Evolutionary conservation across 1,140 invertebrate genomes (phyloP).

Genomic region (Sogatella furcifera): DNA sequence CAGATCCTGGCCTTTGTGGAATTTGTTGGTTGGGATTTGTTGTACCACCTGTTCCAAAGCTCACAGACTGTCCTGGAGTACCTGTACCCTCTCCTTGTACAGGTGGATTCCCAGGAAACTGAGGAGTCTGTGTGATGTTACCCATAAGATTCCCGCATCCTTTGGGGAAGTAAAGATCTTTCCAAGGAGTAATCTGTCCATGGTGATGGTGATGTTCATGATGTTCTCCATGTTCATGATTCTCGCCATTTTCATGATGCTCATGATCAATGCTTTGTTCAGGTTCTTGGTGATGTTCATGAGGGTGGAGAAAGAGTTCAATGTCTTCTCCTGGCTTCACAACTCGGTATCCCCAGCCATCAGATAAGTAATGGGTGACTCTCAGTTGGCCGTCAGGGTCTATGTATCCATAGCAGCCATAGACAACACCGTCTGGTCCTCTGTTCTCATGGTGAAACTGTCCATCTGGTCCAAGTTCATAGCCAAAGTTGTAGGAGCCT

Average conservation of each 20-base stretch:
- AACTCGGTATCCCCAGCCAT: slow-evolving; percentile 62
- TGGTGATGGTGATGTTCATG: slow-evolving; percentile 35
- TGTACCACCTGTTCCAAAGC: slow-evolving; percentile 13
- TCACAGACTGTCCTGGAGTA: slow-evolving; percentile 15
- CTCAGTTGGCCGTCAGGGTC: slow-evolving; percentile 51
- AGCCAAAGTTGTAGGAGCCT: slow-evolving; percentile 19
- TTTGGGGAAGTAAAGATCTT: slow-evolving; percentile 47
- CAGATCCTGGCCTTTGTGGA: not conserved
- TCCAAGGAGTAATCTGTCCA: slow-evolving; percentile 44
- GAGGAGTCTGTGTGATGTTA: not conserved
- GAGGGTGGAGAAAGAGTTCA: slow-evolving; percentile 48
- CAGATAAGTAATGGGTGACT: slow-evolving; percentile 63
- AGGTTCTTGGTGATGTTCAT: slow-evolving; percentile 21
- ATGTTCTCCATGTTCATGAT: slow-evolving; percentile 10
- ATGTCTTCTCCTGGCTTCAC: slow-evolving; percentile 53
- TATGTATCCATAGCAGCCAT: slow-evolving; percentile 66
- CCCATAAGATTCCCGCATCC: slow-evolving; percentile 35
- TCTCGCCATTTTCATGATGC: slow-evolving; percentile 8
- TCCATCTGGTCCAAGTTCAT: slow-evolving; percentile 50
- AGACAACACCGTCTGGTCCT: slow-evolving; percentile 60
- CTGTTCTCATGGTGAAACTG: slow-evolving; percentile 68
- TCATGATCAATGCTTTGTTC: slow-evolving; percentile 8
- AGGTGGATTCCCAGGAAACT: slow-evolving; percentile 18
- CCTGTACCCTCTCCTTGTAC: slow-evolving; percentile 21
- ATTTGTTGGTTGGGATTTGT: not conserved